phyloP scores from a whole-genome alignment of 1,140 invertebrate species.

The Cherax quadricarinatus region DNA sequence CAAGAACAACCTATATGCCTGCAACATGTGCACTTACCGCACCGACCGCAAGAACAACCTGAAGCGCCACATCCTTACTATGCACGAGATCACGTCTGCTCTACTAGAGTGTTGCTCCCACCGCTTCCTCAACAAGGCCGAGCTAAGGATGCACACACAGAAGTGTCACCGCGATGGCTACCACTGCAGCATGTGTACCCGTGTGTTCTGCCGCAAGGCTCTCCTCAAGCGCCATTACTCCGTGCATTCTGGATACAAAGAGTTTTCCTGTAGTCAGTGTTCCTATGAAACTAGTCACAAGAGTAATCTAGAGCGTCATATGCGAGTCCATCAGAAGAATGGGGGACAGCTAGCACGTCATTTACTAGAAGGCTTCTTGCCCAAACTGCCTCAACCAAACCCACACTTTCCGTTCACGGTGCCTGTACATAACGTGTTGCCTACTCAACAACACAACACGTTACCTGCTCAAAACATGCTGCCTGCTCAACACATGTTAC shows the following conservation, averaged over 20 bases:
- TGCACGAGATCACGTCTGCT: slow-evolving; percentile 77
- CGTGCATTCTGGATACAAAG: slow-evolving; percentile 78
- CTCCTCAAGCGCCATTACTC: slow-evolving; percentile 78
- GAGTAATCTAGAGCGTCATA: slow-evolving; percentile 79
- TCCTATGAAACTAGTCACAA: slow-evolving; percentile 80
- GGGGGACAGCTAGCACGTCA: not conserved
- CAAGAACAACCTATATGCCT: slow-evolving; percentile 44
- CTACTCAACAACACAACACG: no score
- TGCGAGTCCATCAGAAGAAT: slow-evolving; percentile 70
- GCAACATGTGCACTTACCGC: slow-evolving; percentile 77
- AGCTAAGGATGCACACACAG: slow-evolving; percentile 77
- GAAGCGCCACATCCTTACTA: slow-evolving; percentile 78
- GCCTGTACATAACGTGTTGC: not conserved
- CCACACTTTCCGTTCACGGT: not conserved
- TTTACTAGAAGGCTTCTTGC: not conserved
- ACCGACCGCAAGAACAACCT: slow-evolving; percentile 79
- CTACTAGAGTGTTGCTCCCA: slow-evolving; percentile 78
- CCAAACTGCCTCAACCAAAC: not conserved
- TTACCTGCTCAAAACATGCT: no score
- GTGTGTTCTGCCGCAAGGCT: slow-evolving; percentile 78
- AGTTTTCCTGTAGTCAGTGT: slow-evolving; percentile 77
- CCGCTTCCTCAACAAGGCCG: slow-evolving; percentile 77
- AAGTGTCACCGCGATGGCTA: slow-evolving; percentile 77
- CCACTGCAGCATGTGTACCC: slow-evolving; percentile 77
- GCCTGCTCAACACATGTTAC: not conserved